Base-by-base conservation (phyloP, 2,113 vertebrate species). In the Tiliqua scincoides region DNA sequence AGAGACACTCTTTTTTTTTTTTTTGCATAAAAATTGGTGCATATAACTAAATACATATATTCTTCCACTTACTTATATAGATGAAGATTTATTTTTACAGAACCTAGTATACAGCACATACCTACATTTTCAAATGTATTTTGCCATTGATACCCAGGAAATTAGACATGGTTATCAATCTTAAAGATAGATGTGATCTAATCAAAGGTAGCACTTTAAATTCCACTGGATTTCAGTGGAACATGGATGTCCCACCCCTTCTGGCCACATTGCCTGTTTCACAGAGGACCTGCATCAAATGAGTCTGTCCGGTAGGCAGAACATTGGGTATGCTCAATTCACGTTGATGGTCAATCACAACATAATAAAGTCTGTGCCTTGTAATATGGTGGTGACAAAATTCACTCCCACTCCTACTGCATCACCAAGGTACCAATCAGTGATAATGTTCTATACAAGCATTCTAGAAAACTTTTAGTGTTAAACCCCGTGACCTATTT, bases 1-100 rank as follows among this genome's bases (percentile, higher is more conserved):
- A 87, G 88, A 83, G 43, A 92, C 85, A 73, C 83, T 85, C n/a
- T 65, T 92, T 84, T 57, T 74, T 89, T 85, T 30, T 65, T 92
- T 84, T 57, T 74, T 89, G 82, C 75, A 89, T 86, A 70, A 86
- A 0, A 0, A 90, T 81, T 86, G 88, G 72, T 87, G 72, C 14
- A 11, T 67, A 89, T 71, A 82, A 91, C 89, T 91, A 91, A 37
- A 78, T 61, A 59, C 57, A 80, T 30, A 62, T 52, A 25, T 52
- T 57, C 20, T 54, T n/a, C n/a, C n/a, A n/a, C 70, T 20, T 68
- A 6, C 1, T 3, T 71, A 57, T 59, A 79, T 63, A 27, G 27
- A 57, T 57, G 54, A 54, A 54, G 14, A 89, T 91, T 89, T 14
- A 86, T 91, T 84, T 17, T 30, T 89, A 77, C 27, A 79, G 80